A percentile compares a stretch with the other conserved stretches of the same genome.
These are phyloP conservation scores for Microctonus aethiopoides DNA, from an alignment of 2,888 invertebrate species.

Conservation along the genomic window DNA sequence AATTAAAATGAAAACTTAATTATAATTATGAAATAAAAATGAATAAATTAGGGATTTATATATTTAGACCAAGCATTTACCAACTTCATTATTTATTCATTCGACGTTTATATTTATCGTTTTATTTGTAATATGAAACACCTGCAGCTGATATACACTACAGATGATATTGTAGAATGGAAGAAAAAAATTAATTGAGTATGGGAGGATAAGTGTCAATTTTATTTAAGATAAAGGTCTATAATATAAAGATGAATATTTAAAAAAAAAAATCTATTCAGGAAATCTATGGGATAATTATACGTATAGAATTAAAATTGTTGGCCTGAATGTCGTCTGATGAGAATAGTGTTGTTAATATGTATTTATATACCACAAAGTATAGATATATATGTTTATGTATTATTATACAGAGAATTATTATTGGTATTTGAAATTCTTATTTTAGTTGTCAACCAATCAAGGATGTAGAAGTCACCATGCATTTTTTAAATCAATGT, in stretches of 20 bases:
- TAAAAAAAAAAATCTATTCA: conserved; percentile 3
- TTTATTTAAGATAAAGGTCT: not conserved
- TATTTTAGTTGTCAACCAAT: not conserved
- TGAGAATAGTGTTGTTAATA: conserved; percentile 6
- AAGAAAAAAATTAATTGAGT: not conserved
- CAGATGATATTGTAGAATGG: not conserved
- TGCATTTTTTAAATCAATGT: not conserved
- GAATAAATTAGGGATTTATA: not conserved
- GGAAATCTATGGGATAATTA: conserved; percentile 22
- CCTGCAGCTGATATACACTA: not conserved
- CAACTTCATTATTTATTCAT: not conserved
- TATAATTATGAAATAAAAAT: too few species aligned
- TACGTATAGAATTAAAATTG: conserved; percentile 1
- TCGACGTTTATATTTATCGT: not conserved
- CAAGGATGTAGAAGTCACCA: not conserved
- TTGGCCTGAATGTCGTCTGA: conserved; percentile 7
- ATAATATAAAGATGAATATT: not conserved
- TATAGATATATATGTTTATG: not conserved
- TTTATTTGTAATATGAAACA: not conserved
- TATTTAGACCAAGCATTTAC: not conserved
- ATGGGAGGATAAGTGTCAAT: not conserved
- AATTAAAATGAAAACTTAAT: too few species aligned
- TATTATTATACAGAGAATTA: not conserved
- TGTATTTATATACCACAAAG: not conserved
- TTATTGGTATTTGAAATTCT: not conserved